These are phyloP conservation scores for Dinothrombium tinctorium DNA, from an alignment of 1,140 invertebrate species.

Conservation along the genomic window DNA sequence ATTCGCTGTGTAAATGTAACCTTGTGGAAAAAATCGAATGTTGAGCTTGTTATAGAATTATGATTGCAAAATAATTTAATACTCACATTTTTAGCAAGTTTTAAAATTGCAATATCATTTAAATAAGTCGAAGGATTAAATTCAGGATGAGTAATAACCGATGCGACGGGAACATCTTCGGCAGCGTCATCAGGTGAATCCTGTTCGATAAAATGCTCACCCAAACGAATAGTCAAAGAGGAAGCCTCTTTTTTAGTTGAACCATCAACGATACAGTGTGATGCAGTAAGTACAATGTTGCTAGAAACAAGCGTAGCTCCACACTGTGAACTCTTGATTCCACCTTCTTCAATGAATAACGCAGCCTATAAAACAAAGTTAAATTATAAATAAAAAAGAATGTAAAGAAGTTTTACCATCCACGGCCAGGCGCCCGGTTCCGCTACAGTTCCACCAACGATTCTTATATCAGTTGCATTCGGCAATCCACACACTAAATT, in stretches of 20 bases:
- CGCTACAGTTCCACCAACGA: slow-evolving; percentile 13
- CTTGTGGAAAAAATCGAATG: slow-evolving; percentile 19
- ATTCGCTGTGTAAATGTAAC: slow-evolving; percentile 61
- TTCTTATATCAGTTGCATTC: slow-evolving; percentile 3
- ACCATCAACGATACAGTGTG: not conserved
- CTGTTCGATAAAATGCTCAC: not conserved
- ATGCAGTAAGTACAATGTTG: not conserved
- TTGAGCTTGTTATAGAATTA: not conserved
- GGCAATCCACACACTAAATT: not conserved
- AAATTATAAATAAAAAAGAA: not conserved
- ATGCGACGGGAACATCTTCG: too few relatives aligned
- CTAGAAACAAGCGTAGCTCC: not conserved
- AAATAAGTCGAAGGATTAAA: not conserved
- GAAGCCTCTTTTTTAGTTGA: not conserved
- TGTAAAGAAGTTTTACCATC: slow-evolving; percentile 10
- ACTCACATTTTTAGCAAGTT: not conserved
- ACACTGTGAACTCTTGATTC: not conserved
- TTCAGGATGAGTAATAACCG: not conserved
- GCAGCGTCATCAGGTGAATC: not conserved
- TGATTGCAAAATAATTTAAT: not conserved
- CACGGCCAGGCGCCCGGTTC: slow-evolving; percentile 13
- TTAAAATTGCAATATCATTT: not conserved
- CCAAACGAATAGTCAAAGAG: not conserved
- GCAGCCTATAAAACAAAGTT: not conserved
- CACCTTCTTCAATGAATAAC: not conserved